A percentile compares a stretch with the other conserved stretches of the same genome.
These are phyloP conservation scores for Halichondria panicea DNA, from an alignment of 37 sponge, comb jelly and placozoan genomes.

Conservation along the genomic window DNA sequence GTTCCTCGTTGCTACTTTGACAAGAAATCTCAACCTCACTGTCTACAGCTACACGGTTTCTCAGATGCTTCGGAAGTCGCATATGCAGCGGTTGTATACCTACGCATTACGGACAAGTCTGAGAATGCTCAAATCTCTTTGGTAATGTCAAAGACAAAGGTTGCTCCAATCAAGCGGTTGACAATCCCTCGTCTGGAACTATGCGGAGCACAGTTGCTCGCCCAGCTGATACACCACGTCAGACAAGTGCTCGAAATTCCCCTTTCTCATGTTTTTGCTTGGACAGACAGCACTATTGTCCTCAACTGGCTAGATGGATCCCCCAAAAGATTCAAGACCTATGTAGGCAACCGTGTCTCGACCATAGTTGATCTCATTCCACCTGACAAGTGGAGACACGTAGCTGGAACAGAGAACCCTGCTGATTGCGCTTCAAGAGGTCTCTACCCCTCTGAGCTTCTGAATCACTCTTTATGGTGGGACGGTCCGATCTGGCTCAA, in stretches of 20 bases:
- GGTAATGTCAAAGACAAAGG: slow-evolving; percentile 16
- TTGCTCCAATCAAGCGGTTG: slow-evolving; percentile 29
- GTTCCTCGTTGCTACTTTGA: slow-evolving; percentile 22
- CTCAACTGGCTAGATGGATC: slow-evolving; percentile 18
- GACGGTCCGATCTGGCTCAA: slow-evolving; percentile 11
- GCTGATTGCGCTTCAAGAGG: slow-evolving; percentile 30
- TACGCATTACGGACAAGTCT: slow-evolving; percentile 10
- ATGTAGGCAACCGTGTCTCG: slow-evolving; percentile 33
- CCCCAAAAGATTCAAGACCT: slow-evolving; percentile 16
- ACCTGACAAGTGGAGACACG: slow-evolving; percentile 11
- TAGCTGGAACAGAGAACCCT: slow-evolving; percentile 19
- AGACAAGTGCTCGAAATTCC: background rate
- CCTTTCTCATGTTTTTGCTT: slow-evolving; percentile 15
- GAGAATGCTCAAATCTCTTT: slow-evolving; percentile 9
- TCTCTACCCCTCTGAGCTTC: slow-evolving; percentile 12
- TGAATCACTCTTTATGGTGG: slow-evolving; percentile 22
- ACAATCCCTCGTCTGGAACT: slow-evolving; percentile 27
- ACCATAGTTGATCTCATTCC: slow-evolving; percentile 14
- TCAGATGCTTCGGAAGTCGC: slow-evolving; percentile 24
- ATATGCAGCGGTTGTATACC: slow-evolving; percentile 28
- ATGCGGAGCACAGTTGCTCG: slow-evolving; percentile 23
- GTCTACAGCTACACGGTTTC: slow-evolving; percentile 16
- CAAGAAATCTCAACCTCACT: background rate
- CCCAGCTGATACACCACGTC: slow-evolving; percentile 23
- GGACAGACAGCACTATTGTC: slow-evolving; percentile 36